These are phyloP conservation scores for Caenorhabditis macrosperma DNA, from an alignment of 2,888 invertebrate species.

Conservation along the genomic window DNA sequence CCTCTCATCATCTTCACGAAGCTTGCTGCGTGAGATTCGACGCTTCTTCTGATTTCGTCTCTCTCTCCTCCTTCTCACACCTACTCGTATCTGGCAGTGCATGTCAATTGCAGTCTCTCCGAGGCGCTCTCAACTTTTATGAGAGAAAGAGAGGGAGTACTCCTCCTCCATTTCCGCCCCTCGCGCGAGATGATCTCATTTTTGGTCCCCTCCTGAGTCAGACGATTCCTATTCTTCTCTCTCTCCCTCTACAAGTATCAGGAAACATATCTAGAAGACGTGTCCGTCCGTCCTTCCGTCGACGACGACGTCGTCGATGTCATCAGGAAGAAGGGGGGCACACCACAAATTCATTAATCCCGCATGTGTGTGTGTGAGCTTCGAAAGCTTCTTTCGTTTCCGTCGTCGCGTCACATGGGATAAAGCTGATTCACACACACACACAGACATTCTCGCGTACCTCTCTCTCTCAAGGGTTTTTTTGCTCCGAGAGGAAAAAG, in stretches of 20 bases:
- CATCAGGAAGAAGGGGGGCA: neutral
- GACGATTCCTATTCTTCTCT: neutral
- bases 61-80: slow-evolving; percentile 39
- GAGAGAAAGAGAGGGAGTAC: slow-evolving; percentile 1
- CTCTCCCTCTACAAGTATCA: slow-evolving; percentile 15
- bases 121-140: slow-evolving; percentile 32
- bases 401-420: slow-evolving; percentile 49
- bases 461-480: too few species aligned
- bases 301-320: slow-evolving; percentile 32
- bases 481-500: too few species aligned
- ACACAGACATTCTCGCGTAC: too few species aligned
- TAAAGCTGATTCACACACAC: slow-evolving; percentile 33
- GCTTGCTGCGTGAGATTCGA: slow-evolving; percentile 46
- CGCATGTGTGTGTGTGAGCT: slow-evolving; percentile 19
- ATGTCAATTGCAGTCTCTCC: slow-evolving; percentile 47
- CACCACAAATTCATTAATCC: slow-evolving; percentile 53
- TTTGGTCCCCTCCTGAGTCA: slow-evolving; percentile 10
- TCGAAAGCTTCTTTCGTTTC: slow-evolving; percentile 38
- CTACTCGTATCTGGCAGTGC: slow-evolving; percentile 22
- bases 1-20: slow-evolving; percentile 18
- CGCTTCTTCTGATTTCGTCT: slow-evolving; percentile 26
- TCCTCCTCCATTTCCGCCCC: neutral
- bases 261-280: slow-evolving; percentile 46
- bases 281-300: too few species aligned
- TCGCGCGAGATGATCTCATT: slow-evolving; percentile 4